Evolutionary conservation across 2,113 vertebrate species (phyloP).

Genomic region (Lasiurus borealis): DNA sequence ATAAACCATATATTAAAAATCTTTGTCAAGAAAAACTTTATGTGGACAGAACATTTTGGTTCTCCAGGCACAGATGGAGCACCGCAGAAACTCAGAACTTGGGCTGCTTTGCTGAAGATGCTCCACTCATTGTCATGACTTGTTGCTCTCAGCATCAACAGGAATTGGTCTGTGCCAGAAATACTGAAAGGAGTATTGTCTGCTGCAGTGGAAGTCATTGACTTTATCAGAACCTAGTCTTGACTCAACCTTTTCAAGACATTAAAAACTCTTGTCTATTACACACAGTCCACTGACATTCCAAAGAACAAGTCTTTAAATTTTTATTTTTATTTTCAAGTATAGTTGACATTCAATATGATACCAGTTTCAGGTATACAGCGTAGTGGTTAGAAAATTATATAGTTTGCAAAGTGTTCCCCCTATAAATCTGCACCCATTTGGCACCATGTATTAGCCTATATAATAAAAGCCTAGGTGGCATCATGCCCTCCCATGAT

Average conservation of each 20-base stretch:
- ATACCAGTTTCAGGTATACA: not conserved
- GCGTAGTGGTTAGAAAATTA: not conserved
- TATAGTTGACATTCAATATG: not conserved
- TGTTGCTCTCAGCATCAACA: not conserved
- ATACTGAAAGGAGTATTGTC: not conserved
- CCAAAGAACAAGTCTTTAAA: not conserved
- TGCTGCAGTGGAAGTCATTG: not conserved
- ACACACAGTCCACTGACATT: not conserved
- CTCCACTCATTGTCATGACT: not conserved
- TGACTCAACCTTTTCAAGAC: constrained; percentile 30
- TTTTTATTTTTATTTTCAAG: not conserved
- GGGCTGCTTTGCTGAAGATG: not conserved
- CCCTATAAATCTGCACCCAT: not conserved
- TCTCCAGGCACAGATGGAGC: not conserved
- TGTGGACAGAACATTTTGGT: not conserved
- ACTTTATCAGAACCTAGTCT: not conserved
- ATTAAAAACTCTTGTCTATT: not conserved
- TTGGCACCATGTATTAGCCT: not conserved
- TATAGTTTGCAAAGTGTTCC: not conserved
- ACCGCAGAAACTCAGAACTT: not conserved
- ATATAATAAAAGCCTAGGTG: too few relatives aligned
- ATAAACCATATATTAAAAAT: too few relatives aligned
- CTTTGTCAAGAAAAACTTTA: not conserved
- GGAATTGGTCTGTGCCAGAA: not conserved
- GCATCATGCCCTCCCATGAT: too few relatives aligned